These are phyloP conservation scores for Lithodes maja DNA, from an alignment of 2,888 invertebrate genomes.

Conservation along the genomic window DNA sequence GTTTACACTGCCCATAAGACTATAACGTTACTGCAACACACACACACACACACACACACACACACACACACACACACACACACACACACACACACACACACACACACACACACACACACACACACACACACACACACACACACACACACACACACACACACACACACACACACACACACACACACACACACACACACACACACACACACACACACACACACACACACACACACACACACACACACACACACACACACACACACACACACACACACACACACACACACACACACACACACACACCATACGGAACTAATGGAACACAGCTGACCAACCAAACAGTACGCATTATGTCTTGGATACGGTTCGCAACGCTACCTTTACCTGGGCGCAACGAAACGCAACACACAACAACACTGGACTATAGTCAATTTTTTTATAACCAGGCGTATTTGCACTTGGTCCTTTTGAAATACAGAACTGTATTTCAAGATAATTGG, in stretches of 20 bases:
- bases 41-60: neutral
- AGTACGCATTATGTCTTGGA: neutral
- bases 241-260: conserved; percentile 27
- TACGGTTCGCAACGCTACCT: too few species aligned
- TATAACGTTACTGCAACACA: neutral
- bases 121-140: conserved; percentile 5
- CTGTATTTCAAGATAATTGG: too few species aligned
- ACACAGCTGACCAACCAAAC: neutral
- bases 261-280: neutral
- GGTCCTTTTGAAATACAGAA: too few species aligned
- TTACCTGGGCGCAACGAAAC: too few species aligned
- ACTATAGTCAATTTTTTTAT: too few species aligned
- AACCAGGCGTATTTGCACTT: too few species aligned
- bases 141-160: neutral
- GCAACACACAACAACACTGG: too few species aligned
- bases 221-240: conserved; percentile 3
- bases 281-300: neutral
- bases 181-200: conserved; percentile 32
- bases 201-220: conserved; percentile 12
- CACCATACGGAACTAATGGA: neutral
- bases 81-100: neutral
- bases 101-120: neutral
- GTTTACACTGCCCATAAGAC: too few species aligned
- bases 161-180: conserved; percentile 30
- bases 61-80: neutral